Evolutionary conservation across 2,888 invertebrate species (phyloP), one percentile per base, ranked within the genome.

Genomic region (Latheticus oryzae): DNA sequence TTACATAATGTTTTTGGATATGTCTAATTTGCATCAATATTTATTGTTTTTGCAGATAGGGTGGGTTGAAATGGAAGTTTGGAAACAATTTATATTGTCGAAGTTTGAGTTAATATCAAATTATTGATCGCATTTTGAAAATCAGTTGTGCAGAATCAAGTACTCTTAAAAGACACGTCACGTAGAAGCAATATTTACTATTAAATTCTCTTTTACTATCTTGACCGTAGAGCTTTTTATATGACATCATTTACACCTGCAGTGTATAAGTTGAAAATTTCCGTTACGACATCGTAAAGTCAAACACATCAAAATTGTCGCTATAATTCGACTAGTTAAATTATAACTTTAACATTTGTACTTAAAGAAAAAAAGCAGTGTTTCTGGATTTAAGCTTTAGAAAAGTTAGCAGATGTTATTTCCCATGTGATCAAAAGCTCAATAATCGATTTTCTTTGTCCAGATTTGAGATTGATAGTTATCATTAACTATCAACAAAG

Each of bases 241-340:
- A 48, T 48, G 40, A 33, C 40, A 48, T 55, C 40, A 48, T 55
- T 55, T 48, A 55, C 55, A 55, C 55, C 55, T 55, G 40, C 5
- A 53, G 33, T 51, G 40, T 40, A 38, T 51, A 21, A 40, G 16
- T 45, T 45, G 43, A 42, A 53, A 45, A 54, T 17, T 45, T 45
- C 35, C 8, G 38, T 53, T 54, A 54, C 48, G 55, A 48, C 40
- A 13, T 56, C 42, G 19, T 56, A 56, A 56, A 51, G 12, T 35
- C 16, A 28, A 50, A 37, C 43, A 43, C 19, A 32, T 15, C 15
- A 11, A 17, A 50, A 50, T 43, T n/a, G 43, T 50, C 15, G 17
- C 33, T 50, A 13, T 50, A 48, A 12, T 52, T 40, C 3, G 9
- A 40, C 9, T 33, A 42, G 8, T 28, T 38, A 17, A 51, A 51